Evolutionary conservation across 2,797 vertebrate species (phyloP).

Genomic region (Taeniopygia guttata): DNA sequence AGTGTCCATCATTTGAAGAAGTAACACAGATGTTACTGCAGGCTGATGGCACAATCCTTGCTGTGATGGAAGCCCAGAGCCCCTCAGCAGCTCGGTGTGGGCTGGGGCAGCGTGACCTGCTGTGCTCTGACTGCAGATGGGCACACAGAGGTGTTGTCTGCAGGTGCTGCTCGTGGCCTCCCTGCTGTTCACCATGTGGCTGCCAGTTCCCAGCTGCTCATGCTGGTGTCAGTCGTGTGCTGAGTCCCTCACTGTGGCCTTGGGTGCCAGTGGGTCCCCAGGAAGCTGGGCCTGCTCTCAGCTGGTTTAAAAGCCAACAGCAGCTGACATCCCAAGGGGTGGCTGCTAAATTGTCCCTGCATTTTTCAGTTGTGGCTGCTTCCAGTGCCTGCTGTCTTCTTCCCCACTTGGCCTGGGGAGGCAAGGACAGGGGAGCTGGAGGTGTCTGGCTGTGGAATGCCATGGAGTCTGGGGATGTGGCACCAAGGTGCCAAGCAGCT

Average conservation of each 20-base stretch:
- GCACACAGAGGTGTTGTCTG: not conserved
- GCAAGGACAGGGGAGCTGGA: not conserved
- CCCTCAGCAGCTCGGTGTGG: fast-evolving
- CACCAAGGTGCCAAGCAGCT: not conserved
- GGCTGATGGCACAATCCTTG: not conserved
- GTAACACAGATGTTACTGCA: not conserved
- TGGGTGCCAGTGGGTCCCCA: not conserved
- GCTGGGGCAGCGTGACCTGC: not conserved
- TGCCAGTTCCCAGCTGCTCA: not conserved
- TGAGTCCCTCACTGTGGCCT: not conserved
- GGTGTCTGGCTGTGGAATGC: not conserved
- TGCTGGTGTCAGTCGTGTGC: not conserved
- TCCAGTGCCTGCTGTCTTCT: not conserved
- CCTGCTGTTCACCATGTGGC: fast-evolving
- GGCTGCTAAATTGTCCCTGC: not conserved
- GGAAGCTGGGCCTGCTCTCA: not conserved
- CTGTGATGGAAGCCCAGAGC: not conserved
- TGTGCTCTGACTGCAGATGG: not conserved
- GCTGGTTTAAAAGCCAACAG: not conserved
- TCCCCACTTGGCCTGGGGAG: not conserved
- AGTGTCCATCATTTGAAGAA: not conserved
- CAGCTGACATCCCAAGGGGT: not conserved
- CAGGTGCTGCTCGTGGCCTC: not conserved
- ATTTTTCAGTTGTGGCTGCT: not conserved
- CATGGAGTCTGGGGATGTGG: not conserved